Base-by-base conservation (phyloP, 2,797 vertebrate genomes). In the Stomatorhinus walkeri region DNA sequence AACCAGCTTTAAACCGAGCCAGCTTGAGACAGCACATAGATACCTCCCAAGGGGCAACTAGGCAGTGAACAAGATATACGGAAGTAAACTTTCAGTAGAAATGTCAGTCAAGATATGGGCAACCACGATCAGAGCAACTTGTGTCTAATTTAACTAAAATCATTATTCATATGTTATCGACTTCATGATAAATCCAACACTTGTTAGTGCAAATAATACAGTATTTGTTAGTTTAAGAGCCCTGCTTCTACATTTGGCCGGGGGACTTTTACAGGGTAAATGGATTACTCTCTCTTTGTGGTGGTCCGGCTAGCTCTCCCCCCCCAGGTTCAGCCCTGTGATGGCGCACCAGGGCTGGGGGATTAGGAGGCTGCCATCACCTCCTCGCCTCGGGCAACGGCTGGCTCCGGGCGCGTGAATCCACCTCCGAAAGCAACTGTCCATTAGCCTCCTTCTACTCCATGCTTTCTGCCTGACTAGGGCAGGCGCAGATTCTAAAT, bases 261-360 rank as follows among this genome's bases (percentile, higher is more conserved):
- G 22, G 16, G 40, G 36, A 12, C 6, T 6, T 40, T 46, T 83
- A 43, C 40, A 10, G 48, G 88, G 81, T 85, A 64, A 22, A 56
- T 48, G 81, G 43, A 51, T 85, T 85, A 68, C 56, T 32, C 79
- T 46, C 22, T 32, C 88, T 84, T 52, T 88, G 49, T 14, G 88
- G 36, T 12, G 1, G 51, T 40, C 36, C 5, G n/a, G 76, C 36
- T 12, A 9, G 51, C 36, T 16, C 28, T 1, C 28, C 8, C 36
- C 22, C 32, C 3, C 5, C 7, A 19, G 36, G 5, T 43, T 79
- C 36, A 43, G 5, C 56, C 7, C 16, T 52, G n/a, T 40, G 52
- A 83, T 61, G 24, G 49, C 5, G 10, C 76, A 52, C 85, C 85
- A 81, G 51, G 3, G 56, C 4, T 12, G 22, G 14, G 7, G 43